Evolutionary conservation across 2,113 vertebrate genomes (phyloP), one percentile per base, ranked within the genome.

Genomic region (Anhinga rufa): DNA sequence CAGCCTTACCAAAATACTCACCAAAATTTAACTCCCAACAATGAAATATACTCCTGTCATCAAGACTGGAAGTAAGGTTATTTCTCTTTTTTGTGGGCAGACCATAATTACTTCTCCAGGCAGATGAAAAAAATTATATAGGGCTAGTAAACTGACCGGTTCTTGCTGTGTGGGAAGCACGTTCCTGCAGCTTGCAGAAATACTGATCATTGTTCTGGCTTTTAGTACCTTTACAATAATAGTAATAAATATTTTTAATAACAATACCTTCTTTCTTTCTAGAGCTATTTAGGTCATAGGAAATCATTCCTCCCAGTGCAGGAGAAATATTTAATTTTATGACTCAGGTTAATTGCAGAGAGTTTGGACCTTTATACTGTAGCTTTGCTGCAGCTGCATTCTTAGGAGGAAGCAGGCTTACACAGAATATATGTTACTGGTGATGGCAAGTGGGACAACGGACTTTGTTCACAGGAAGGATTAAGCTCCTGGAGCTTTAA

Each of bases 401-500:
- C 38, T 9, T 8, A 75, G n/a, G 44, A 93, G 66, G 77, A 92
- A 95, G 65, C 77, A 82, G 81, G 24, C 25, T 91, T 24, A 19
- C 54, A 76, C 36, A 48, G 65, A 79, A n/a, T 32, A 25, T 13
- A 22, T 5, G 9, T 66, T 40, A 70, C 34, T 42, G 34, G 18
- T 32, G 72, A 48, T 13, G 32, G 54, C 66, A 80, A 92, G 58
- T 22, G n/a, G 34, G 62, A 82, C 75, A 89, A 70, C 34, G 58
- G 86, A 38, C 75, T 57, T 80, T 78, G 66, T 85, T 85, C 86
- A 70, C 1, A 8, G 75, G 55, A 89, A 96, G 92, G 89, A 92
- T 91, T 96, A 97, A 87, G 62, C 71, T 94, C 54, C 86, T 88
- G 83, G 86, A 86, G 79, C 95, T 98, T 97, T 98, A 97, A 95